Percentiles rank a stretch among this genome's conserved stretches.
phyloP scores from a whole-genome alignment of 92 coral and sea anemone genomes.

The Nematostella vectensis region DNA sequence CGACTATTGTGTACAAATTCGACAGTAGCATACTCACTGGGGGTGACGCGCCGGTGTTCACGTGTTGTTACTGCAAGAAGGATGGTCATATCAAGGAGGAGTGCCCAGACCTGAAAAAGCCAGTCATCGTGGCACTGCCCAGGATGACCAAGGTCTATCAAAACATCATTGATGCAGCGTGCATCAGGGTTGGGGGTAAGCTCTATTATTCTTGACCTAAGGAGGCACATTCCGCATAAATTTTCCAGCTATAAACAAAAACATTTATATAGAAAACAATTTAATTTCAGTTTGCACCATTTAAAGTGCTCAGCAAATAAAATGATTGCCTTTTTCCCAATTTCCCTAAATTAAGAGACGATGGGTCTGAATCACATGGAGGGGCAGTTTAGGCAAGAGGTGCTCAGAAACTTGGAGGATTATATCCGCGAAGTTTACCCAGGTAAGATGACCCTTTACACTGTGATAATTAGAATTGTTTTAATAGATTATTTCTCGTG shows the following conservation, averaged over 20 bases:
- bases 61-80: constrained; percentile 56
- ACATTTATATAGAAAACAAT: too few species aligned
- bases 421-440: constrained; percentile 62
- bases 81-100: constrained; percentile 54
- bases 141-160: constrained; percentile 14
- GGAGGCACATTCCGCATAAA: too few species aligned
- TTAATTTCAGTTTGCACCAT: too few species aligned
- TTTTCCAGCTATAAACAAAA: not conserved
- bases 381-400: too few species aligned
- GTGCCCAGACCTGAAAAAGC: constrained; percentile 63
- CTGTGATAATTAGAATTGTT: too few species aligned
- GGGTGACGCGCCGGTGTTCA: constrained; percentile 34
- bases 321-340: too few species aligned
- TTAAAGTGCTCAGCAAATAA: too few species aligned
- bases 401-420: constrained; percentile 50
- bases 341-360: too few species aligned
- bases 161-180: constrained; percentile 31
- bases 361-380: too few species aligned
- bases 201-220: not conserved
- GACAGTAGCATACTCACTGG: constrained; percentile 39
- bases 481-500: too few species aligned
- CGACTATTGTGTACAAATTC: constrained; percentile 14
- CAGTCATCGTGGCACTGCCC: constrained; percentile 35
- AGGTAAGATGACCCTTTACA: too few species aligned
- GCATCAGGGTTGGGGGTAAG: constrained; percentile 49